Evolutionary conservation across 2,797 vertebrate genomes (phyloP).

Genomic region (Fistularia commersonii): DNA sequence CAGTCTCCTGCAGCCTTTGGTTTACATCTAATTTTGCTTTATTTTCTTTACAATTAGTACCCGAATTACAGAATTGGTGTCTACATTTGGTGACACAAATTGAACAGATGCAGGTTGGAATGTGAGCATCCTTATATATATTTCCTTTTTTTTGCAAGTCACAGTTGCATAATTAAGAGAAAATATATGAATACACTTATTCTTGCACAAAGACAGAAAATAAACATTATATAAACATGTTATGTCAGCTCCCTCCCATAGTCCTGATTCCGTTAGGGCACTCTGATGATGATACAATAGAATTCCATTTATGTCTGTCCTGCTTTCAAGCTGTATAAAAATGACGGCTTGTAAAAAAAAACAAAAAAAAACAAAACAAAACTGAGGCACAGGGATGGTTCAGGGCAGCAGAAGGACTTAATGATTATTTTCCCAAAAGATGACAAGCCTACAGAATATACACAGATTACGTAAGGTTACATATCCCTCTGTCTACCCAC

Average conservation of each 20-base stretch:
- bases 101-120: not conserved
- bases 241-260: too few species aligned
- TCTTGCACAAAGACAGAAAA: too few species aligned
- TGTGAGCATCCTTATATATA: not conserved
- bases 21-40: slow-evolving; percentile 27
- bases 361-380: slow-evolving; percentile 54
- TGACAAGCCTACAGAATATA: slow-evolving; percentile 56
- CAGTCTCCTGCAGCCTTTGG: slow-evolving; percentile 16
- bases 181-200: too few species aligned
- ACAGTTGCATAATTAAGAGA: too few species aligned
- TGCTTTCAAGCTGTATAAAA: too few species aligned
- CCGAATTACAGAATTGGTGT: not conserved
- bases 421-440: slow-evolving; percentile 67
- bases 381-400: slow-evolving; percentile 40
- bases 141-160: too few species aligned
- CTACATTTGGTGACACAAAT: not conserved
- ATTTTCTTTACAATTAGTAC: slow-evolving; percentile 11
- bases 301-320: too few species aligned
- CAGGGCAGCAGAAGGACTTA: slow-evolving; percentile 49
- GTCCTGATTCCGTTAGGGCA: too few species aligned
- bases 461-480: slow-evolving; percentile 58
- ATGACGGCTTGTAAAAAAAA: slow-evolving; percentile 35
- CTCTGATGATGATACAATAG: too few species aligned
- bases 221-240: too few species aligned
- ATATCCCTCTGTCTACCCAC: slow-evolving; percentile 31